Conservation (phyloP, 2,113 vertebrate species). For the Hemicordylus capensis region DNA sequence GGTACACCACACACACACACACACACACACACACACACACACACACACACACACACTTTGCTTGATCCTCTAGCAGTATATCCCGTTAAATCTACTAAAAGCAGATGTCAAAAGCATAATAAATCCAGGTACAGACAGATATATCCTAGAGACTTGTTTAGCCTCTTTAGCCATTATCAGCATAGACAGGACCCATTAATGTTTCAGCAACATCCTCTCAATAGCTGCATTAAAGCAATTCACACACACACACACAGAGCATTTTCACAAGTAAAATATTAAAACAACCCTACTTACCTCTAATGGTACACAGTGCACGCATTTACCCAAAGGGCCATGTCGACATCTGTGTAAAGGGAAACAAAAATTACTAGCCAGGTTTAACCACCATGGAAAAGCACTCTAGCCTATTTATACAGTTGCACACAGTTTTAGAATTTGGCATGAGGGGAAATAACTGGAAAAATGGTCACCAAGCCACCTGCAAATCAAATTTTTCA, state of each 20-base stretch:
- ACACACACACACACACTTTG: background rate
- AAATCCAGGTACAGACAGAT: background rate
- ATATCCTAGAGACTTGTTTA: background rate
- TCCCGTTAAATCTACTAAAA: conserved; percentile 25
- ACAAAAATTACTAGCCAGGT: background rate
- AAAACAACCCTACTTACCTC: conserved; percentile 85
- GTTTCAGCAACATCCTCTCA: background rate
- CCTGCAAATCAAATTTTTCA: background rate
- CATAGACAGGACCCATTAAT: background rate
- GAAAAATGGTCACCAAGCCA: background rate
- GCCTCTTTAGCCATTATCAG: background rate
- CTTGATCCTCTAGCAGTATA: background rate
- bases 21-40: background rate
- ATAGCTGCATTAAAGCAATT: background rate
- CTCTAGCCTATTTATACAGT: background rate
- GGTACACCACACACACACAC: background rate
- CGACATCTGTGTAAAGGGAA: conserved; percentile 83
- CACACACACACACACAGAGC: rapidly evolving
- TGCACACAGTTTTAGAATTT: background rate
- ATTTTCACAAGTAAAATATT: background rate
- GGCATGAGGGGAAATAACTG: background rate
- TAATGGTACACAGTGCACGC: conserved; percentile 95
- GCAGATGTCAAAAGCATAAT: background rate
- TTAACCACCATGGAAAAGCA: background rate
- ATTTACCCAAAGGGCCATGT: conserved; percentile 93